Conservation (phyloP, 2,888 invertebrate genomes). For the Bedellia somnulentella region DNA sequence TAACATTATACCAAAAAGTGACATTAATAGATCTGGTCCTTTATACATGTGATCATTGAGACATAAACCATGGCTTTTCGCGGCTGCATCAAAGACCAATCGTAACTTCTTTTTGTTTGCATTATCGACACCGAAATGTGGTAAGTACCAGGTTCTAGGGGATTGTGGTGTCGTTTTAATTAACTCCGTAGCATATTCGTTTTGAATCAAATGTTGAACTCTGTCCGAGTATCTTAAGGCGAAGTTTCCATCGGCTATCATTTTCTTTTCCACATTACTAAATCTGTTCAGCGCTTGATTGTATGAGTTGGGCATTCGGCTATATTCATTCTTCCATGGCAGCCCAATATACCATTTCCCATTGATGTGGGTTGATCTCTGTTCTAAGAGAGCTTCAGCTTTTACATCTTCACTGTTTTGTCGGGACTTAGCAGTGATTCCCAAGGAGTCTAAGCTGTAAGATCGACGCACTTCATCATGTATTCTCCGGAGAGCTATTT, state of each 20-base stretch:
- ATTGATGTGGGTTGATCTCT: no score
- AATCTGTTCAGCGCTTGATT: neutral
- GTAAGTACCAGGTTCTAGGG: slow-evolving; percentile 2
- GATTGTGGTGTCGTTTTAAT: no score
- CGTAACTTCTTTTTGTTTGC: slow-evolving; percentile 11
- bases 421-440: slow-evolving; percentile 7
- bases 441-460: slow-evolving; percentile 8
- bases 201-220: slow-evolving; percentile 3
- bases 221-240: neutral
- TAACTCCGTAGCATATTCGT: slow-evolving; percentile 4
- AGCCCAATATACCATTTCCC: slow-evolving; percentile 4
- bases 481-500: neutral
- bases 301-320: neutral
- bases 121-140: slow-evolving; percentile 6
- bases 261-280: neutral
- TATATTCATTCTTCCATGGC: slow-evolving; percentile 3
- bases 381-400: neutral
- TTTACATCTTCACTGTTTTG: slow-evolving; percentile 7
- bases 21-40: slow-evolving; percentile 19
- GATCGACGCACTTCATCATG: slow-evolving; percentile 4
- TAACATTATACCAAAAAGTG: slow-evolving; percentile 18
- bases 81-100: slow-evolving; percentile 20
- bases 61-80: slow-evolving; percentile 12
- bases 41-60: slow-evolving; percentile 17
- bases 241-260: neutral